Percentiles rank a stretch among this genome's conserved stretches.
Conservation (phyloP, 2,797 vertebrate genomes). For the Lepilemur septentrionalis region DNA sequence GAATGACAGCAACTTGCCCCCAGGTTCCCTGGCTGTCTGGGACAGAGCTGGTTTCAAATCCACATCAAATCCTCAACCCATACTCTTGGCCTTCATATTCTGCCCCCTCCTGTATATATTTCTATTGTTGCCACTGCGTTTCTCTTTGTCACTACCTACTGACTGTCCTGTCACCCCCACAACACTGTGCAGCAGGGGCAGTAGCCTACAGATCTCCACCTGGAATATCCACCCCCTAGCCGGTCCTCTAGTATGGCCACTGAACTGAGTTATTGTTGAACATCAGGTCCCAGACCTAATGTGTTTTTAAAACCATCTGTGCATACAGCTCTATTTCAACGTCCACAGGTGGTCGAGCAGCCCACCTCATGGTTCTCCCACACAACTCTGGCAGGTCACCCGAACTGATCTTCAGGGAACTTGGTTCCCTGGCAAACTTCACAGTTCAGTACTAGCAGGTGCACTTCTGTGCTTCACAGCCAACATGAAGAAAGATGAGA, state of each 20-base stretch:
- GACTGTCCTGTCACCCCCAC: not conserved
- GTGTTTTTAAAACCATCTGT: not conserved
- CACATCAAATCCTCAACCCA: too few relatives aligned
- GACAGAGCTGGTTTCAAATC: not conserved
- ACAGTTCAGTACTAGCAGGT: rapidly evolving
- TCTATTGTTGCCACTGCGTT: not conserved
- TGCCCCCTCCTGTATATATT: not conserved
- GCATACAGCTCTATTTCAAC: not conserved
- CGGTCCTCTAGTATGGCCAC: not conserved
- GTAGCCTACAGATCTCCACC: not conserved
- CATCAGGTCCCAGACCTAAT: too few relatives aligned
- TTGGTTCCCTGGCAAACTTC: not conserved
- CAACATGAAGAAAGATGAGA: not conserved
- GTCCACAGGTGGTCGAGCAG: not conserved
- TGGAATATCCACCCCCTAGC: not conserved
- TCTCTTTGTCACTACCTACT: not conserved
- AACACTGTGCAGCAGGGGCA: not conserved
- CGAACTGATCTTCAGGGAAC: not conserved
- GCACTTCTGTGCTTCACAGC: not conserved
- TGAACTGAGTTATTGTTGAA: not conserved
- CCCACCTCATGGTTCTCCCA: not conserved
- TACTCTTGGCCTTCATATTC: not conserved
- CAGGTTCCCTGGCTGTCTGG: too few relatives aligned
- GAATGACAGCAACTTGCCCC: not conserved
- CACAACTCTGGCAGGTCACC: not conserved